Percentiles rank a stretch among this genome's conserved stretches.
Conservation (phyloP, 2,888 invertebrate species). For the Spilosoma lubricipeda region DNA sequence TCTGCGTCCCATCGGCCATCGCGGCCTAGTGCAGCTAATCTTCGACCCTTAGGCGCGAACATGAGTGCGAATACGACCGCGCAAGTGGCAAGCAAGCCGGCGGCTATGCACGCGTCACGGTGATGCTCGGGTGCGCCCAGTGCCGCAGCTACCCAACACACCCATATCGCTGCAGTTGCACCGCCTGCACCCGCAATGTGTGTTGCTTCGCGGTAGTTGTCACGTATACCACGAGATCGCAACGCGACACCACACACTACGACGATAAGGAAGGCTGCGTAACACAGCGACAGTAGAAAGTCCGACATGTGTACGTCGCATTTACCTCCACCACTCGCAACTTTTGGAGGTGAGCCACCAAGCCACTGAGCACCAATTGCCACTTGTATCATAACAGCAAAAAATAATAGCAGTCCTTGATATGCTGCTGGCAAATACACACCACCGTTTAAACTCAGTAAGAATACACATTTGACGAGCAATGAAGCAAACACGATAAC, state of each 20-base stretch:
- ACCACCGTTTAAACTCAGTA: constrained; percentile 95
- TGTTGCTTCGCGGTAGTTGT: constrained; percentile 97
- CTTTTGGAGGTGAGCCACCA: constrained; percentile 90
- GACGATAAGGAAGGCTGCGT: constrained; percentile 94
- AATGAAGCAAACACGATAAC: constrained; percentile 96
- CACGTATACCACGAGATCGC: constrained; percentile 94
- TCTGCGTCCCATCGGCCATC: constrained; percentile 94
- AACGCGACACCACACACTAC: constrained; percentile 94
- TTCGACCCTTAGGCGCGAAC: constrained; percentile 97
- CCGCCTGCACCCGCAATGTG: constrained; percentile 96
- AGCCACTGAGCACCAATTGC: constrained; percentile 95
- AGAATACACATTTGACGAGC: constrained; percentile 97
- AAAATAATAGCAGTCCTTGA: constrained; percentile 95
- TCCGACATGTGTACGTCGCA: constrained; percentile 90
- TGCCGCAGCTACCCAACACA: constrained; percentile 94
- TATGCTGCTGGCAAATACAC: constrained; percentile 97
- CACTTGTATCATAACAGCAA: constrained; percentile 96
- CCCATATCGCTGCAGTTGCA: constrained; percentile 94
- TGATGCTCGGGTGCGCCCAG: constrained; percentile 92
- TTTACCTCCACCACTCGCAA: constrained; percentile 66
- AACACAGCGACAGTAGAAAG: constrained; percentile 91
- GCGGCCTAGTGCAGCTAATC: constrained; percentile 96
- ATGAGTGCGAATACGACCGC: constrained; percentile 95
- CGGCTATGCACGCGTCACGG: constrained; percentile 95
- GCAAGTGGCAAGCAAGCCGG: constrained; percentile 94